Conservation (phyloP, 2,888 invertebrate genomes). For the Seladonia tumulorum region DNA sequence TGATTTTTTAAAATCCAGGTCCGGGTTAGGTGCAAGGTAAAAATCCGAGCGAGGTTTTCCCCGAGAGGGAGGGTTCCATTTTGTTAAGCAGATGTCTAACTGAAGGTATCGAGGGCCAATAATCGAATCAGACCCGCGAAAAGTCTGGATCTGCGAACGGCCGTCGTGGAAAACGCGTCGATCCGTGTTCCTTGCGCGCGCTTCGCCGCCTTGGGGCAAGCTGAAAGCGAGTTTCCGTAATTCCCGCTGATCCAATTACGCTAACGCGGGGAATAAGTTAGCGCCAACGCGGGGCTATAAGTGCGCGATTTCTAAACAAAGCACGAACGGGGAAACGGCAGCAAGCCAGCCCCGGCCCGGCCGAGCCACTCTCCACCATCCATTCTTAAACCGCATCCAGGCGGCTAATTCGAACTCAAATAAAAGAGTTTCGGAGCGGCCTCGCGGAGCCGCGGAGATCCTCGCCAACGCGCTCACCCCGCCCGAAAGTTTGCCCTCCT, state of each 20-base stretch:
- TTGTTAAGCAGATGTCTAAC: neutral
- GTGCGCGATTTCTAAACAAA: constrained; percentile 79
- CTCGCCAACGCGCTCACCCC: constrained; percentile 15
- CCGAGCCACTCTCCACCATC: constrained; percentile 67
- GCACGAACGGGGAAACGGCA: constrained; percentile 74
- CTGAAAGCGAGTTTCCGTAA: constrained; percentile 74
- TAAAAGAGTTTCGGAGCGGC: constrained; percentile 73
- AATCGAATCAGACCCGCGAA: constrained; percentile 36
- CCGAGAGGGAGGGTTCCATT: neutral
- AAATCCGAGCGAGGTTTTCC: neutral
- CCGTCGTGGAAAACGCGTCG: constrained; percentile 38
- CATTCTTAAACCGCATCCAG: constrained; percentile 78
- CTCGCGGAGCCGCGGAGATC: constrained; percentile 42
- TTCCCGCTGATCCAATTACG: constrained; percentile 80
- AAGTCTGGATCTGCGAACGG: neutral
- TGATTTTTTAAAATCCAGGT: too few species aligned
- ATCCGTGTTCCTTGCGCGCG: constrained; percentile 44
- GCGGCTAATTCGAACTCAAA: constrained; percentile 80
- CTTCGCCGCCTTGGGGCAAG: constrained; percentile 50
- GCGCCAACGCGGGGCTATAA: constrained; percentile 68
- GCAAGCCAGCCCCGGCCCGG: neutral
- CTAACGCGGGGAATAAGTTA: constrained; percentile 78
- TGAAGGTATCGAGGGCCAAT: constrained; percentile 13
- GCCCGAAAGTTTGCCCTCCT: constrained; percentile 24
- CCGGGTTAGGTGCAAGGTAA: neutral